Evolutionary conservation across 2,888 invertebrate species (phyloP).

Genomic region (Mythimna vitellina): DNA sequence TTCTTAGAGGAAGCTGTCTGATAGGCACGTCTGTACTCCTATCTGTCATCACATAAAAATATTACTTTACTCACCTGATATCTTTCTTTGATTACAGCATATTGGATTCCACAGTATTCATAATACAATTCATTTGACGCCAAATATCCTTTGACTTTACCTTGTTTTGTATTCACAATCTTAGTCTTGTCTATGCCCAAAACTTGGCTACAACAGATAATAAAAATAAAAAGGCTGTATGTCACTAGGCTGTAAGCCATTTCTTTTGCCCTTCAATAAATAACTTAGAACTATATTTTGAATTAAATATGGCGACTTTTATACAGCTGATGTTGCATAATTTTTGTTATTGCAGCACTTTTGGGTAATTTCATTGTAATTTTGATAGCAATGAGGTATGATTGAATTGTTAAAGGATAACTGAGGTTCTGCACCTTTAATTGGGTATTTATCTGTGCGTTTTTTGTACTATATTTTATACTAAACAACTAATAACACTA

Average conservation of each 20-base stretch:
- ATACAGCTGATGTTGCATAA: conserved; percentile 58
- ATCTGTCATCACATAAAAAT: not conserved
- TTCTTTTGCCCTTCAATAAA: conserved; percentile 54
- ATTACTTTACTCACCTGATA: conserved; percentile 77
- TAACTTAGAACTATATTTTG: conserved; percentile 56
- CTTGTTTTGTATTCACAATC: conserved; percentile 80
- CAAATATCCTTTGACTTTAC: conserved; percentile 81
- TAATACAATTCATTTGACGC: conserved; percentile 78
- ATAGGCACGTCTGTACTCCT: not conserved
- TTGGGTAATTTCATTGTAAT: conserved; percentile 39
- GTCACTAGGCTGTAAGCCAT: conserved; percentile 66
- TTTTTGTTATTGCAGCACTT: conserved; percentile 34
- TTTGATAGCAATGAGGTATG: conserved; percentile 41
- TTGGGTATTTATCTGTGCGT: too few species aligned
- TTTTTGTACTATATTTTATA: too few species aligned
- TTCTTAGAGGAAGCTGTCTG: conserved; percentile 22
- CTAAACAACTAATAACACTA: too few species aligned
- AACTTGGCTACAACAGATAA: conserved; percentile 64
- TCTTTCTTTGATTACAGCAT: conserved; percentile 75
- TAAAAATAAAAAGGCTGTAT: conserved; percentile 65
- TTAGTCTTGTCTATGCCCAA: conserved; percentile 70
- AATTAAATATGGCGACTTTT: conserved; percentile 60
- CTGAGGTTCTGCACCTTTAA: conserved; percentile 35
- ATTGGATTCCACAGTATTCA: conserved; percentile 83
- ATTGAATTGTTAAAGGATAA: not conserved